Evolutionary conservation across 2,888 invertebrate species (phyloP), one percentile per base, ranked within the genome.

Genomic region (Phyllotreta striolata): DNA sequence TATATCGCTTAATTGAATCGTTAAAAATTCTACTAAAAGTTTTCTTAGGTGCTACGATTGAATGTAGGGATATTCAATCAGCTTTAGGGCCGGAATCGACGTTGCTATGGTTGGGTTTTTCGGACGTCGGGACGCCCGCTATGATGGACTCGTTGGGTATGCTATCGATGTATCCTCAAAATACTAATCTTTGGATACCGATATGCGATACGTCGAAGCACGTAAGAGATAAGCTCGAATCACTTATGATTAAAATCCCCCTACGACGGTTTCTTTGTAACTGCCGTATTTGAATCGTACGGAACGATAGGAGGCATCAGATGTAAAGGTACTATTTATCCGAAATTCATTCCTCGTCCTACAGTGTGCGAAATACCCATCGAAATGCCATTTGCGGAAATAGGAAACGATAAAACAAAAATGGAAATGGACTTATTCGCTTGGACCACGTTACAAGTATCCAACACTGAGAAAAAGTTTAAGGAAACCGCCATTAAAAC

Each of bases 311-410:
- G 93, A 43, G 93, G 92, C 9, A 90, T 97, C 34, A 84, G 92
- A 57, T 98, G 97, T 75, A 91, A 94, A 77, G 96, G 96, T n/a
- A 86, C 90, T 12, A 85, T 89, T 10, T 97, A 92, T 83, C 98
- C 98, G 0, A 86, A 89, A 35, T 93, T 95, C 0, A 88, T 89
- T 14, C 97, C 97, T 0, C 87, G 92, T 57, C 97, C 97, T 1
- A 91, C 91, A 66, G 85, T 95, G 4, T 85, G 87, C 9, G 91
- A 95, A 77, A 78, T 96, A 67, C 85, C 89, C 1, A 85, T 94
- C 75, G 86, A 87, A 79, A 86, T 80, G 2, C 77, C 78, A 14
- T 80, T 81, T 67, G 75, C 78, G 13, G 80, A 81, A 74, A 61
- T 73, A 14, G 87, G 88, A 10, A 86, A 89, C 0, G 95, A 96